phyloP scores from a whole-genome alignment of 2,113 vertebrate species.

The Uria aalge region DNA sequence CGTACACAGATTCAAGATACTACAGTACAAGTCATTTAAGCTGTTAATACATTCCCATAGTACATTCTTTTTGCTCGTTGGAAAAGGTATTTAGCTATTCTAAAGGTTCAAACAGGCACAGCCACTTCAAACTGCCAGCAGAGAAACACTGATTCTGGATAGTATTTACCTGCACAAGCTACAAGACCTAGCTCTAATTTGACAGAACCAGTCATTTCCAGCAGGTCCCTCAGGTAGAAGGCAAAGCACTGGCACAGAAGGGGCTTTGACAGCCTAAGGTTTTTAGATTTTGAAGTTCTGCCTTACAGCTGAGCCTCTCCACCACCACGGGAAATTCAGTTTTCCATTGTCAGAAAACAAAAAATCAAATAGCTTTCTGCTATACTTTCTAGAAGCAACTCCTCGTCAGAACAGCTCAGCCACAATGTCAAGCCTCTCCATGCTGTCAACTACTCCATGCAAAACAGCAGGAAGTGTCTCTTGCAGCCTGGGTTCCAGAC shows the following conservation, averaged over 20 bases:
- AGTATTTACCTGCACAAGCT: not conserved
- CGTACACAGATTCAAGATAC: not conserved
- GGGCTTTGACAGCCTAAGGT: not conserved
- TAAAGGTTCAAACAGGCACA: not conserved
- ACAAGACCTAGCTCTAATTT: not conserved
- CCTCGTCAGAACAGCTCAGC: not conserved
- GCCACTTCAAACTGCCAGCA: not conserved
- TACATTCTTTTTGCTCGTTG: not conserved
- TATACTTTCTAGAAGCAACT: not conserved
- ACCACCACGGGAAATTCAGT: not conserved
- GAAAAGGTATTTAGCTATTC: not conserved
- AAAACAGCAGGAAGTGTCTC: not conserved
- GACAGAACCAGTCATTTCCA: not conserved
- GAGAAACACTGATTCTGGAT: not conserved
- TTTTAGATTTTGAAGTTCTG: not conserved
- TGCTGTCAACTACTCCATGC: fast-evolving
- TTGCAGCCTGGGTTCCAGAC: not conserved
- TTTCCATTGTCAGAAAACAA: not conserved
- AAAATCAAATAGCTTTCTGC: not conserved
- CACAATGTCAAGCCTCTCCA: not conserved
- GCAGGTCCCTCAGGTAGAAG: not conserved
- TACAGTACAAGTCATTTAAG: not conserved
- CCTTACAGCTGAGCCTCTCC: not conserved
- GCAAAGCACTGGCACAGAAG: not conserved
- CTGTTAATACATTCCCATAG: not conserved